Evolutionary conservation across 35 echinoderm and acorn worm genomes (phyloP).

Genomic region (Apostichopus californicus): DNA sequence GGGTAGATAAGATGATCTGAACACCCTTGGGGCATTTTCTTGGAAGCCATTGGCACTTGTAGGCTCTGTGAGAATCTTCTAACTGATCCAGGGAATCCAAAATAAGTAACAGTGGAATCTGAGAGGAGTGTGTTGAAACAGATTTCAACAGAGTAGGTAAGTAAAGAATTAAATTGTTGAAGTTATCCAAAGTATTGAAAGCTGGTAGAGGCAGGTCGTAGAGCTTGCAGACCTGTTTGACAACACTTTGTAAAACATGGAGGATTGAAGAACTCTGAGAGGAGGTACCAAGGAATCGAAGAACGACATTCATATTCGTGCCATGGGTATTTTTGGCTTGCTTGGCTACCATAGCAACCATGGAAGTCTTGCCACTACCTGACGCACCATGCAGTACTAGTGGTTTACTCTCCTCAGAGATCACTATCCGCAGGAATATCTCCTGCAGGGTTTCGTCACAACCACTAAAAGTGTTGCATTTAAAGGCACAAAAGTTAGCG

Average conservation of each 20-base stretch:
- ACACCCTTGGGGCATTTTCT: slow-evolving; percentile 73
- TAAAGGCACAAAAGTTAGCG: slow-evolving; percentile 83
- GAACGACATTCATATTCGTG: slow-evolving; percentile 50
- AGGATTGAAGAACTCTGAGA: slow-evolving; percentile 84
- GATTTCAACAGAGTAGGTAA: slow-evolving; percentile 71
- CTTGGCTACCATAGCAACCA: slow-evolving; percentile 85
- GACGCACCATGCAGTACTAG: slow-evolving; percentile 76
- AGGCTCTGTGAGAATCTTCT: slow-evolving; percentile 68
- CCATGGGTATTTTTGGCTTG: slow-evolving; percentile 58
- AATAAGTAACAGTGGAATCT: slow-evolving; percentile 75
- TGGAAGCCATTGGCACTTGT: slow-evolving; percentile 87
- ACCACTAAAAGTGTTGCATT: slow-evolving; percentile 82
- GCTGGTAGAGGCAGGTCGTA: slow-evolving; percentile 59
- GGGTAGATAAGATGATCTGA: slow-evolving; percentile 79
- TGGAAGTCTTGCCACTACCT: slow-evolving; percentile 94
- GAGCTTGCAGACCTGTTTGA: slow-evolving; percentile 72
- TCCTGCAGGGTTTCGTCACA: slow-evolving; percentile 75
- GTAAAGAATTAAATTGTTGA: slow-evolving; percentile 74
- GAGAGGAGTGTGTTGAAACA: slow-evolving; percentile 62
- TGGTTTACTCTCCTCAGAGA: slow-evolving; percentile 42
- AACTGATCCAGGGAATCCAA: slow-evolving; percentile 95
- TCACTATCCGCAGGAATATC: slow-evolving; percentile 61
- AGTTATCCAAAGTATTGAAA: slow-evolving; percentile 60
- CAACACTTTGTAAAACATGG: slow-evolving; percentile 68
- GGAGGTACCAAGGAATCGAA: slow-evolving; percentile 87